Evolutionary conservation across 2,113 vertebrate species (phyloP).

Genomic region (Psettodes erumei): DNA sequence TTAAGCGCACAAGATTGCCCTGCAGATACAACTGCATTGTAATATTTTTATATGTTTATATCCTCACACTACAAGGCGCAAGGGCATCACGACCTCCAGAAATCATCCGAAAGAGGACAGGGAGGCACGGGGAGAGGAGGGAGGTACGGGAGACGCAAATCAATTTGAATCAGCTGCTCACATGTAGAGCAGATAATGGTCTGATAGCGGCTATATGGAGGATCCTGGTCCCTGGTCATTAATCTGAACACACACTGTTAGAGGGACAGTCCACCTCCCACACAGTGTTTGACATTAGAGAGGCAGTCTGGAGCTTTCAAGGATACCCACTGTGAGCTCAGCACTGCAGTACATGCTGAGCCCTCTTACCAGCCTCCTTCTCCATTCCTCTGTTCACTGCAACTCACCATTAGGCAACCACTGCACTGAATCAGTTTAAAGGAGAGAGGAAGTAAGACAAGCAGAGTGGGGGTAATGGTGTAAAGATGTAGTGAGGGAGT

Average conservation of each 20-base stretch:
- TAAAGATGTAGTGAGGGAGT: neutral
- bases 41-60: neutral
- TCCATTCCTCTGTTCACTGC: slow-evolving; percentile 28
- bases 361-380: slow-evolving; percentile 23
- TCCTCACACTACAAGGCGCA: slow-evolving; percentile 20
- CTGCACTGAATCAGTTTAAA: neutral
- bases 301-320: slow-evolving; percentile 38
- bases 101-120: slow-evolving; percentile 18
- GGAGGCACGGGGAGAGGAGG: slow-evolving; percentile 22
- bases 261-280: slow-evolving; percentile 48
- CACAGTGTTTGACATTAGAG: slow-evolving; percentile 56
- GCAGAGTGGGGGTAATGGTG: slow-evolving; percentile 3
- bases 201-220: slow-evolving; percentile 22
- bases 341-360: slow-evolving; percentile 29
- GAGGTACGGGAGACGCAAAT: slow-evolving; percentile 19
- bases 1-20: neutral
- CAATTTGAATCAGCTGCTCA: slow-evolving; percentile 17
- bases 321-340: slow-evolving; percentile 50
- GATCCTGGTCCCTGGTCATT: slow-evolving; percentile 56
- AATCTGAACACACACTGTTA: slow-evolving; percentile 62
- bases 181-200: slow-evolving; percentile 44
- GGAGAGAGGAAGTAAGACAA: neutral
- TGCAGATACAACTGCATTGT: neutral
- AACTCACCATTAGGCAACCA: slow-evolving; percentile 21
- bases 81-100: slow-evolving; percentile 52